Conservation (phyloP, 2,113 vertebrate species). For the Eulacestoma nigropectus region DNA sequence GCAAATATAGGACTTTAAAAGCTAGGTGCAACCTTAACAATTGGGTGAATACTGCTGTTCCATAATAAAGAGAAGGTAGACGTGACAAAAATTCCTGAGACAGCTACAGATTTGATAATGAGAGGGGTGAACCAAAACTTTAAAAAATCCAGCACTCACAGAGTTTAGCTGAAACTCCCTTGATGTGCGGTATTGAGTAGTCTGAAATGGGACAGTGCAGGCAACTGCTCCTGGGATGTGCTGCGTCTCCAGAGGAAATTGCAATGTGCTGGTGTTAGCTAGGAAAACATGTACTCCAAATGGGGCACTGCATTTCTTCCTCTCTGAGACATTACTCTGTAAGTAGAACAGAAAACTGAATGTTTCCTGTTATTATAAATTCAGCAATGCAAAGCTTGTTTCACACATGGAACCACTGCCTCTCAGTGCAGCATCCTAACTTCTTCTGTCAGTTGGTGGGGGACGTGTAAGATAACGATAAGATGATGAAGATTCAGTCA, state of each 20-base stretch:
- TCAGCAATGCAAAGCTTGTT: constrained; percentile 23
- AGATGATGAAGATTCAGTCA: constrained; percentile 38
- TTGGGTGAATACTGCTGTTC: background rate
- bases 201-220: background rate
- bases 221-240: background rate
- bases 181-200: background rate
- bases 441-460: constrained; percentile 21
- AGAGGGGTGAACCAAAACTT: background rate
- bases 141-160: background rate
- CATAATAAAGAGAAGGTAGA: constrained; percentile 32
- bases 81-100: constrained; percentile 14
- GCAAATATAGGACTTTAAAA: constrained; percentile 38
- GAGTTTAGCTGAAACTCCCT: background rate
- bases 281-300: background rate
- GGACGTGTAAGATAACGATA: constrained; percentile 48
- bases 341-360: background rate
- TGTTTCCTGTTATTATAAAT: background rate
- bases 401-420: background rate
- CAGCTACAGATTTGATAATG: background rate
- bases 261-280: background rate
- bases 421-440: background rate
- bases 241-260: background rate
- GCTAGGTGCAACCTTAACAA: constrained; percentile 4
- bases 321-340: background rate
- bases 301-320: background rate